Evolutionary conservation across 2,113 vertebrate genomes (phyloP), one percentile per base, ranked within the genome.

Genomic region (Cromileptes altivelis): DNA sequence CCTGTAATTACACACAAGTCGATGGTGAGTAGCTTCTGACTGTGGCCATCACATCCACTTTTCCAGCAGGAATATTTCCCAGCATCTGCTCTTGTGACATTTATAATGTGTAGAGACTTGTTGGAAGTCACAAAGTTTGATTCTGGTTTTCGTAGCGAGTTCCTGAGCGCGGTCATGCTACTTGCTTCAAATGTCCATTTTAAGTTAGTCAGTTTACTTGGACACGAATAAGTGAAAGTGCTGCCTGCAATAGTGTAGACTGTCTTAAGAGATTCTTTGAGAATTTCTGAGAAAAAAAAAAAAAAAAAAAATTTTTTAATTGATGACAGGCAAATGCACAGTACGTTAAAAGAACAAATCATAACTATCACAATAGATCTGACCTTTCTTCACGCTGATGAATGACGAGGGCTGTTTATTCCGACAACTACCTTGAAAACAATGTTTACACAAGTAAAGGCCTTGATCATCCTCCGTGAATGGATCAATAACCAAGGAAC

Each of bases 31-130:
- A 81, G 19, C 56, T 74, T 85, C 2, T 82, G 19, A 40, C 2
- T 11, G 6, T 78, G 30, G 67, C 40, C 47, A n/a, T 25, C 27
- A 60, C 72, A 80, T 57, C 14, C 45, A 11, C 9, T 56, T 13
- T 11, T 73, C 91, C 89, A 92, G 82, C 92, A 94, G 13, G 58
- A 89, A 55, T 93, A 94, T 52, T 79, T 85, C 9, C 93, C 93
- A 18, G 81, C 87, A 79, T 91, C 21, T 56, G 52, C 18, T 18
- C 8, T 18, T 62, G 23, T 68, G 10, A 94, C 81, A 33, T 86
- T 70, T 17, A 1, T 10, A 53, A 94, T 72, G 18, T 63, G 17
- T 65, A 93, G n/a, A 1, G 67, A 67, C 21, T 68, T 85, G 56
- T 82, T 77, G n/a, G n/a, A 47, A 27, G 9, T 73, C 23, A 37